phyloP scores from a whole-genome alignment of 2,113 vertebrate genomes.

The Syrrhaptes paradoxus region DNA sequence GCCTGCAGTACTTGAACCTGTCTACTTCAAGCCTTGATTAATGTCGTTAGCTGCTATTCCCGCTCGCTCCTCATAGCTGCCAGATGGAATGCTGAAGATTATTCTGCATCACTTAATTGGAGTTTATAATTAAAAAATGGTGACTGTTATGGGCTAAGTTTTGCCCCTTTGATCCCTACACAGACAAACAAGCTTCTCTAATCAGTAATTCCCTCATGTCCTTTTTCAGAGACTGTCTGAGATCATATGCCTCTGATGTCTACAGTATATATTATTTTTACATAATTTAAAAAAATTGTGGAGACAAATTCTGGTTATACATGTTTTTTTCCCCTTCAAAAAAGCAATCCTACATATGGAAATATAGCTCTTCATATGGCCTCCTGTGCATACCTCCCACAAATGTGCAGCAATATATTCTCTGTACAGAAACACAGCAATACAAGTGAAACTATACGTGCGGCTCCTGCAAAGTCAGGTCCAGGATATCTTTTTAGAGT shows the following conservation, averaged over 20 bases:
- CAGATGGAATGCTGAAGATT: slow-evolving; percentile 60
- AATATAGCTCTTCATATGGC: not conserved
- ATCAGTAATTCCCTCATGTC: not conserved
- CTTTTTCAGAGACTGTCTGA: not conserved
- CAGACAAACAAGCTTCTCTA: slow-evolving; percentile 48
- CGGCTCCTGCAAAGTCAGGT: not conserved
- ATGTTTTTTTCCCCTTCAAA: not conserved
- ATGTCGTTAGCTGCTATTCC: slow-evolving; percentile 26
- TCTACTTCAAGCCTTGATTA: slow-evolving; percentile 63
- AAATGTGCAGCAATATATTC: not conserved
- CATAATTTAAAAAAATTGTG: not conserved
- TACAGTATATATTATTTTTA: not conserved
- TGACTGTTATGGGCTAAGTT: not conserved
- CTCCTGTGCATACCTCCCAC: not conserved
- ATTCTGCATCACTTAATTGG: slow-evolving; percentile 58
- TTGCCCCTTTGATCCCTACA: slow-evolving; percentile 29
- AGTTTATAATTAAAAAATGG: slow-evolving; percentile 63
- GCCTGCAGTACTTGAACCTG: slow-evolving; percentile 33
- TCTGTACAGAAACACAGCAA: not conserved
- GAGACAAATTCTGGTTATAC: not conserved
- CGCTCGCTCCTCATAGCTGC: slow-evolving; percentile 5
- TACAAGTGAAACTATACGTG: not conserved
- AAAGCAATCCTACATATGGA: not conserved
- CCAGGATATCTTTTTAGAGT: not conserved
- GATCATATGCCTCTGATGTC: not conserved